A percentile compares a stretch with the other conserved stretches of the same genome.
These are phyloP conservation scores for Brachyhypopomus occidentalis DNA, from an alignment of 2,113 vertebrate genomes.

Conservation along the genomic window DNA sequence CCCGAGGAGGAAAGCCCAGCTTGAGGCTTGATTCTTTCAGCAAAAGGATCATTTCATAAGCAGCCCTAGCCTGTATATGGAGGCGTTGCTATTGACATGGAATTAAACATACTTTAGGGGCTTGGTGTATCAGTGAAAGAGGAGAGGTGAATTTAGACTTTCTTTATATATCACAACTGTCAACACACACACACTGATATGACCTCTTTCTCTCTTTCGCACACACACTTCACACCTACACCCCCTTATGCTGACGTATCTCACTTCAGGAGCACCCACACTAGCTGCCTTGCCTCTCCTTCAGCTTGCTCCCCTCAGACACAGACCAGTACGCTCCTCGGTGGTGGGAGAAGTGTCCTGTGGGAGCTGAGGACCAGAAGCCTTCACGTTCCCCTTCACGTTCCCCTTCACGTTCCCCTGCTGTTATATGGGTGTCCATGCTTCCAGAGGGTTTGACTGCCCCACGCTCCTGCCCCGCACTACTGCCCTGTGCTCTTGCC, in stretches of 20 bases:
- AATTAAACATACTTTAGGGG: conserved; percentile 59
- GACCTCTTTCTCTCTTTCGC: neutral
- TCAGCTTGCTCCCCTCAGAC: neutral
- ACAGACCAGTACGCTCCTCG: conserved; percentile 3
- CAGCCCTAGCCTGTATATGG: conserved; percentile 55
- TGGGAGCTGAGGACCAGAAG: conserved; percentile 28
- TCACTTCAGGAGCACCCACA: neutral
- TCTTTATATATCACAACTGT: neutral
- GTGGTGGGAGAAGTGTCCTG: conserved; percentile 34
- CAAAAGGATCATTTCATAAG: conserved; percentile 55
- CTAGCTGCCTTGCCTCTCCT: neutral
- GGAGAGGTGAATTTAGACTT: conserved; percentile 21
- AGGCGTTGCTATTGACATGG: conserved; percentile 54
- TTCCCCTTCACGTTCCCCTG: conserved; percentile 25
- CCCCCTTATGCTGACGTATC: neutral
- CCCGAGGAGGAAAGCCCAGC: conserved; percentile 59
- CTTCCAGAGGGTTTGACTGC: conserved; percentile 33
- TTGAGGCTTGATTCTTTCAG: conserved; percentile 51
- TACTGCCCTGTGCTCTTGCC: conserved; percentile 24
- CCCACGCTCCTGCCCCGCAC: conserved; percentile 50
- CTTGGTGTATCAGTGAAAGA: conserved; percentile 56
- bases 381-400: neutral
- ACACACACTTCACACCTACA: conserved; percentile 5
- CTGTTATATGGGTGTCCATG: conserved; percentile 32
- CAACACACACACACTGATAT: neutral